phyloP scores from a whole-genome alignment of 2,113 vertebrate species.

The Leiothrix lutea region DNA sequence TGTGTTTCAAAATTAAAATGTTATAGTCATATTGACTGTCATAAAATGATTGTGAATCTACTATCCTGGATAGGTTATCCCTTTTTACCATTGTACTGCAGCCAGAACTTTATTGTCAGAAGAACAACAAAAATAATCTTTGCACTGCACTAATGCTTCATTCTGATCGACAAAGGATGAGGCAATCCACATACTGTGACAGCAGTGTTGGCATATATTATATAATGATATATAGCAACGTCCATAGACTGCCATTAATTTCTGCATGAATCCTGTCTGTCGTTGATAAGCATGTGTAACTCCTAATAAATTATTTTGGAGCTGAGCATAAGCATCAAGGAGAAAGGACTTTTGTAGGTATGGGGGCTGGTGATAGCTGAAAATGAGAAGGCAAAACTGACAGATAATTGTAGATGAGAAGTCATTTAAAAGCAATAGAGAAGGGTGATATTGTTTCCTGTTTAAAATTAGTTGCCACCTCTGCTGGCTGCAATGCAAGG shows the following conservation, averaged over 20 bases:
- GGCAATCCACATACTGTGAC: not conserved
- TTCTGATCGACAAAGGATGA: not conserved
- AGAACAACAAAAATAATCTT: not conserved
- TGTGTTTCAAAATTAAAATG: not conserved
- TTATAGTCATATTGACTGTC: not conserved
- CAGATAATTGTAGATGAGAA: slow-evolving; percentile 28
- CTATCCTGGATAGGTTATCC: not conserved
- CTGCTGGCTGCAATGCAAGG: not conserved
- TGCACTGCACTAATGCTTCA: not conserved
- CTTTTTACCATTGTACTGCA: not conserved
- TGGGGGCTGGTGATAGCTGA: slow-evolving; percentile 13
- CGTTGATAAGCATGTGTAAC: slow-evolving; percentile 36
- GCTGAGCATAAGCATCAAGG: slow-evolving; percentile 1
- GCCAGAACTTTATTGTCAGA: not conserved
- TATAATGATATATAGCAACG: slow-evolving; percentile 12
- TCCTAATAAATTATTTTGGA: slow-evolving; percentile 21
- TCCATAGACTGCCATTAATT: slow-evolving; percentile 8
- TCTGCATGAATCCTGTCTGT: slow-evolving; percentile 2
- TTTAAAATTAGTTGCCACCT: slow-evolving; percentile 23
- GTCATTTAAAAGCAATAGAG: slow-evolving; percentile 10
- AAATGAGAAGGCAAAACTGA: slow-evolving; percentile 23
- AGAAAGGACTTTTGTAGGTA: not conserved
- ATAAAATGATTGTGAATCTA: not conserved
- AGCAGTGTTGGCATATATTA: not conserved
- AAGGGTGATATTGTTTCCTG: not conserved